These are phyloP conservation scores for Tipula unca DNA, from an alignment of 2,888 invertebrate genomes.

Conservation along the genomic window DNA sequence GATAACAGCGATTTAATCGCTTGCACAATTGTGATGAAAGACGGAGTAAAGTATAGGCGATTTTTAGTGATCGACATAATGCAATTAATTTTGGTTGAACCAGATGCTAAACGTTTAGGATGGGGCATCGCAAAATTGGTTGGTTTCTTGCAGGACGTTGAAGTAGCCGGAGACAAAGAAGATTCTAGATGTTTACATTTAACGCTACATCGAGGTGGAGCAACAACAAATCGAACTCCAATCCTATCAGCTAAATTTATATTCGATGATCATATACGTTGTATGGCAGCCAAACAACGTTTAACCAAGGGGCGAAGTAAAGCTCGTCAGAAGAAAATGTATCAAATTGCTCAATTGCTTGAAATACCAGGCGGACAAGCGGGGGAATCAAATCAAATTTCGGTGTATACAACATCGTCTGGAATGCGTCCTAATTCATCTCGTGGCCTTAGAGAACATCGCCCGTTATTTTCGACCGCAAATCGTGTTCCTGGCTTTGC, in stretches of 20 bases:
- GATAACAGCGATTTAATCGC: slow-evolving; percentile 97
- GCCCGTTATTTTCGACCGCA: slow-evolving; percentile 46
- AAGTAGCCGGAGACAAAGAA: slow-evolving; percentile 91
- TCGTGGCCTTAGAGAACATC: slow-evolving; percentile 39
- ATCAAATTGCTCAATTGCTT: slow-evolving; percentile 83
- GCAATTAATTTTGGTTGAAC: slow-evolving; percentile 95
- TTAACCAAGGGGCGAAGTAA: slow-evolving; percentile 81
- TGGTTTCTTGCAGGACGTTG: slow-evolving; percentile 91
- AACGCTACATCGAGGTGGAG: slow-evolving; percentile 74
- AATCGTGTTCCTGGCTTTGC: slow-evolving; percentile 50
- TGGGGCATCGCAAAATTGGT: slow-evolving; percentile 98
- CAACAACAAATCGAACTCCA: slow-evolving; percentile 61
- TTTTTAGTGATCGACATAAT: slow-evolving; percentile 93
- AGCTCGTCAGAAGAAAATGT: slow-evolving; percentile 94
- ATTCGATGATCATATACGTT: slow-evolving; percentile 97
- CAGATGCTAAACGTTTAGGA: slow-evolving; percentile 86
- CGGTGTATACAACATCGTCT: slow-evolving; percentile 33
- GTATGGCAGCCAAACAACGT: slow-evolving; percentile 96
- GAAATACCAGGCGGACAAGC: slow-evolving; percentile 57
- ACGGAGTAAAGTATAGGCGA: slow-evolving; percentile 81
- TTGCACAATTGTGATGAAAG: slow-evolving; percentile 86
- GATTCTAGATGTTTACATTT: slow-evolving; percentile 93
- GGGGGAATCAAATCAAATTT: slow-evolving; percentile 35
- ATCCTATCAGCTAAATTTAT: slow-evolving; percentile 86
- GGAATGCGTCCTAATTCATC: slow-evolving; percentile 35